Percentiles rank a stretch among this genome's conserved stretches.
These are phyloP conservation scores for Schrankia costaestrigalis DNA, from an alignment of 2,888 invertebrate species.

Conservation along the genomic window DNA sequence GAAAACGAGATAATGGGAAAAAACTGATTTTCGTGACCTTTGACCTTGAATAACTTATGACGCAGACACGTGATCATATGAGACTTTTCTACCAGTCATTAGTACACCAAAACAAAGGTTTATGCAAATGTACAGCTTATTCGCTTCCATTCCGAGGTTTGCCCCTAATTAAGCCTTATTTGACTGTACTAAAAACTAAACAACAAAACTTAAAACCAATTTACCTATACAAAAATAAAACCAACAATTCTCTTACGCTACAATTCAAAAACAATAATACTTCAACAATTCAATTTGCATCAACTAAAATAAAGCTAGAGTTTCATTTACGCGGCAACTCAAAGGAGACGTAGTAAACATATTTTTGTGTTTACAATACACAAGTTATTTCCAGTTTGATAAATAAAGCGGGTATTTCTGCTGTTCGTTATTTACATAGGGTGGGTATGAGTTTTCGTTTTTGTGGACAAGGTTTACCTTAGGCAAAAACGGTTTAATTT, in stretches of 20 bases:
- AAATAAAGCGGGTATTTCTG: constrained; percentile 35
- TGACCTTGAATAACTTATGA: too few relatives aligned
- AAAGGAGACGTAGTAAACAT: constrained; percentile 51
- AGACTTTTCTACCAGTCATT: too few relatives aligned
- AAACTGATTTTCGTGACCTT: too few relatives aligned
- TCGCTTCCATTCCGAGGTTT: too few relatives aligned
- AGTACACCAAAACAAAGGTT: too few relatives aligned
- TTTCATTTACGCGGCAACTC: constrained; percentile 29
- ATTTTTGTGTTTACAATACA: constrained; percentile 46
- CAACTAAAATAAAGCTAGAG: constrained; percentile 18
- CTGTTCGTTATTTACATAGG: constrained; percentile 27
- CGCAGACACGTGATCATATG: too few relatives aligned
- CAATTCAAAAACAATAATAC: constrained; percentile 14
- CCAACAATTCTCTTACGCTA: constrained; percentile 2
- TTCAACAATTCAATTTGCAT: constrained; percentile 27
- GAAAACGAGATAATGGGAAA: too few relatives aligned
- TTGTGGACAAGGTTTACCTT: constrained; percentile 17
- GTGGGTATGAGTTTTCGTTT: not conserved
- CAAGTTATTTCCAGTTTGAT: constrained; percentile 38
- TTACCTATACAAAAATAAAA: constrained; percentile 4
- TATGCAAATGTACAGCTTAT: too few relatives aligned
- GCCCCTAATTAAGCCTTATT: too few relatives aligned
- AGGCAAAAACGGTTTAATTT: too few relatives aligned
- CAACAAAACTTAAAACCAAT: not conserved
- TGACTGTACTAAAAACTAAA: too few relatives aligned